phyloP scores from a whole-genome alignment of 35 echinoderm and acorn worm genomes.

The Patiria miniata region DNA sequence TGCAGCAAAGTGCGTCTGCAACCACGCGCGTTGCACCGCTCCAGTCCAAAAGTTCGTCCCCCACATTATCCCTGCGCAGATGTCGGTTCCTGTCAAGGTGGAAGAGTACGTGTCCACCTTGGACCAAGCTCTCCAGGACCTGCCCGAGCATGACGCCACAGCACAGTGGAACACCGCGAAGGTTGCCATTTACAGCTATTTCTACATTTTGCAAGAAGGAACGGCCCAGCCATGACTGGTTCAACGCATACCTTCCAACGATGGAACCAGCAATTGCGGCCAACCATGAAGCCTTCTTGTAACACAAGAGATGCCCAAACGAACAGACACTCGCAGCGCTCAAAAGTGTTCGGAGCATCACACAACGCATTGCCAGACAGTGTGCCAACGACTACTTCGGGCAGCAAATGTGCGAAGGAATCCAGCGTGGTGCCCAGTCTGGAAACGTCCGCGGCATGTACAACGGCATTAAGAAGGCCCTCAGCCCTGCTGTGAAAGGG shows the following conservation, averaged over 20 bases:
- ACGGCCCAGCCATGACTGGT: conserved; percentile 1
- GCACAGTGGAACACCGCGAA: neutral
- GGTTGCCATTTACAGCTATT: conserved; percentile 22
- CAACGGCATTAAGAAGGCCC: conserved; percentile 36
- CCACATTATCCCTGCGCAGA: neutral
- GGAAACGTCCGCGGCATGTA: conserved; percentile 68
- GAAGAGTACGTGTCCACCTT: conserved; percentile 19
- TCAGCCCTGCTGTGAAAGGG: conserved; percentile 23
- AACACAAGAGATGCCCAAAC: conserved; percentile 24
- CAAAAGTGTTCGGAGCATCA: conserved; percentile 4
- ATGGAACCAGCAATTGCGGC: conserved; percentile 33
- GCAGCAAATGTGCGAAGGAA: conserved; percentile 3
- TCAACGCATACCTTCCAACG: neutral
- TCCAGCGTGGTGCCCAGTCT: conserved; percentile 9
- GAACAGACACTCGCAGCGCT: conserved; percentile 26
- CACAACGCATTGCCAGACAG: neutral
- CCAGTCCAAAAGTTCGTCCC: neutral
- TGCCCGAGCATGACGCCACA: neutral
- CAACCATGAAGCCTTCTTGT: conserved; percentile 32
- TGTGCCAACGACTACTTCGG: conserved; percentile 60
- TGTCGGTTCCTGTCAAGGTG: neutral
- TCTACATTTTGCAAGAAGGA: conserved; percentile 13
- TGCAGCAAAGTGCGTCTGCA: conserved; percentile 42
- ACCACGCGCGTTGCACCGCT: neutral
- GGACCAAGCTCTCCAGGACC: neutral